A percentile compares a stretch with the other conserved stretches of the same genome.
phyloP scores from a whole-genome alignment of 1,140 invertebrate genomes.

The Homalodisca vitripennis region DNA sequence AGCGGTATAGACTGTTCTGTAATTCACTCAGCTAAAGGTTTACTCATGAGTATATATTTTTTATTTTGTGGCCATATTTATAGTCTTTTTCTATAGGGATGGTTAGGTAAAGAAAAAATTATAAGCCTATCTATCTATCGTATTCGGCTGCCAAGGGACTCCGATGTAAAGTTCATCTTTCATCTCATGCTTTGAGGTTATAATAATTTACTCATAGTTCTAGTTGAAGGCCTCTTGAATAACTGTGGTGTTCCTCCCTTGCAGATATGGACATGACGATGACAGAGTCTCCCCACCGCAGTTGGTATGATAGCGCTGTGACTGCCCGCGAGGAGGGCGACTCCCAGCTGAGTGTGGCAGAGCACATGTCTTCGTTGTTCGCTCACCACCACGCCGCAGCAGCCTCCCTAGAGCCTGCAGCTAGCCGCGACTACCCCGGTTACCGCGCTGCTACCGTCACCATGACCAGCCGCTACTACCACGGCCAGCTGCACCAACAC shows the following conservation, averaged over 20 bases:
- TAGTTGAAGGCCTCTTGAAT: no score
- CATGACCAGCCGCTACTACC: slow-evolving; percentile 34
- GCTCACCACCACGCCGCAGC: slow-evolving; percentile 33
- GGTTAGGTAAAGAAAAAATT: no score
- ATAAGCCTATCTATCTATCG: no score
- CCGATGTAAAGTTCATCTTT: no score
- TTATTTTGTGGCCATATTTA: no score
- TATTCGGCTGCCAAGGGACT: no score
- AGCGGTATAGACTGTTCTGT: no score
- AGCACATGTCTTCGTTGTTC: slow-evolving; percentile 34
- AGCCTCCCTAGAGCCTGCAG: slow-evolving; percentile 31
- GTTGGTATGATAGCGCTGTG: slow-evolving; percentile 33
- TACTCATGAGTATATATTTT: no score
- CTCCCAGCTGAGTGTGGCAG: slow-evolving; percentile 27
- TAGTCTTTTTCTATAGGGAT: no score
- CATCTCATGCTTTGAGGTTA: no score
- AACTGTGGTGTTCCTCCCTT: not conserved
- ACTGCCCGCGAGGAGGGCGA: slow-evolving; percentile 14
- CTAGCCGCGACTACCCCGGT: slow-evolving; percentile 32
- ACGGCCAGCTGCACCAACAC: slow-evolving; percentile 28
- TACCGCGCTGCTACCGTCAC: slow-evolving; percentile 33
- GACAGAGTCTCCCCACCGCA: slow-evolving; percentile 32
- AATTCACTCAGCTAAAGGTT: no score
- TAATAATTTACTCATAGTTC: no score
- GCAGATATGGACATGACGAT: slow-evolving; percentile 28